A percentile compares a stretch with the other conserved stretches of the same genome.
These are phyloP conservation scores for Eupithecia vulgata DNA, from an alignment of 2,888 invertebrate species.

Conservation along the genomic window DNA sequence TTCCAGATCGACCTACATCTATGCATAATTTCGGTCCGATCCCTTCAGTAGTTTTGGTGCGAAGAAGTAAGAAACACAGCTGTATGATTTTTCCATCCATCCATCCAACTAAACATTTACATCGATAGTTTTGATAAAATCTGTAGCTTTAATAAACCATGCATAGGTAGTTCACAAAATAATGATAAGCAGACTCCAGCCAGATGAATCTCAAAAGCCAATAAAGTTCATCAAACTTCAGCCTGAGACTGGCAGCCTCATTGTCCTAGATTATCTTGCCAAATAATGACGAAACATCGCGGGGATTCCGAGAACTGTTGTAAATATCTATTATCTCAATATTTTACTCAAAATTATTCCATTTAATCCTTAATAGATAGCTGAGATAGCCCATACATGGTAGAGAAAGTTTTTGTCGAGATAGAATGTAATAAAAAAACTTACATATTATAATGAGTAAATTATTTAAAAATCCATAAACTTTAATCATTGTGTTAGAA, in stretches of 20 bases:
- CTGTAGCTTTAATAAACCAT: not conserved
- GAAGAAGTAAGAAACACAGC: not conserved
- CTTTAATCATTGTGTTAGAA: too few species aligned
- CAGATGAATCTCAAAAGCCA: not conserved
- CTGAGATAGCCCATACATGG: not conserved
- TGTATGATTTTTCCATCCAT: too few species aligned
- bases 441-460: too few species aligned
- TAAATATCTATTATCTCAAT: not conserved
- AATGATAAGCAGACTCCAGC: not conserved
- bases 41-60: not conserved
- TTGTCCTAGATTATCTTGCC: constrained; percentile 9
- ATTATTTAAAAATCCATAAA: too few species aligned
- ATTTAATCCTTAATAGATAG: not conserved
- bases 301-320: not conserved
- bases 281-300: constrained; percentile 5
- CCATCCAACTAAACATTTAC: too few species aligned
- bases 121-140: not conserved
- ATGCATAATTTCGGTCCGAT: too few species aligned
- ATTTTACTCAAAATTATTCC: not conserved
- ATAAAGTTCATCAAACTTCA: constrained; percentile 1
- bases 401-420: too few species aligned
- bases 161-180: not conserved
- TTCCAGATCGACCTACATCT: too few species aligned
- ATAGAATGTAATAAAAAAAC: too few species aligned
- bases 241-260: constrained; percentile 6